phyloP scores from a whole-genome alignment of 2,888 invertebrate species.

The Phyllotreta cruciferae region DNA sequence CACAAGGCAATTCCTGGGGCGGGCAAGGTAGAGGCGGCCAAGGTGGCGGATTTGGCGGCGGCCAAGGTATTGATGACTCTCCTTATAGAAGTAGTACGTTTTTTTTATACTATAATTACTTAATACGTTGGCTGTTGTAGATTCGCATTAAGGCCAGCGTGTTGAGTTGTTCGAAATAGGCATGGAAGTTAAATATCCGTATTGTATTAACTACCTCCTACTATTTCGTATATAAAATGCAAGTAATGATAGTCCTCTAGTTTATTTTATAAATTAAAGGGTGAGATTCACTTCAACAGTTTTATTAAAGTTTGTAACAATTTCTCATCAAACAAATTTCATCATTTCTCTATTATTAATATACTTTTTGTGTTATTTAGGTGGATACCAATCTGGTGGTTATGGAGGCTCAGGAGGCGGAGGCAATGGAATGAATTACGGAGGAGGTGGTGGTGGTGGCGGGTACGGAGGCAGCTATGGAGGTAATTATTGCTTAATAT shows the following conservation, averaged over 20 bases:
- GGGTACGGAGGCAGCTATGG: conserved; percentile 57
- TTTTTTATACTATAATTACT: background rate
- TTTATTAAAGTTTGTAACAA: conserved; percentile 14
- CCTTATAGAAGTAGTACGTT: background rate
- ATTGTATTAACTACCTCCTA: conserved; percentile 50
- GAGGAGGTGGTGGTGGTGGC: conserved; percentile 51
- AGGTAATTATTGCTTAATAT: conserved; percentile 37
- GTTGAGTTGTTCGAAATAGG: conserved; percentile 51
- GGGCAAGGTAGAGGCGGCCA: conserved; percentile 48
- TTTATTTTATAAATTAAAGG: conserved; percentile 52
- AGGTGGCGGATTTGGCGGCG: conserved; percentile 49
- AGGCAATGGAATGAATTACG: conserved; percentile 57
- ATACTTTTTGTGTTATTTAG: conserved; percentile 22
- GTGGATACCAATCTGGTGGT: conserved; percentile 41
- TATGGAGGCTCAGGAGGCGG: conserved; percentile 45
- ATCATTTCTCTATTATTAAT: background rate
- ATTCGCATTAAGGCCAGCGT: background rate
- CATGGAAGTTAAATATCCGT: conserved; percentile 51
- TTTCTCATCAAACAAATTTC: conserved; percentile 2
- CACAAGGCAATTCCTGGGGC: conserved; percentile 43
- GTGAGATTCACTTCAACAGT: conserved; percentile 55
- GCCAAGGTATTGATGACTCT: conserved; percentile 45
- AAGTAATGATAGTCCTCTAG: conserved; percentile 57
- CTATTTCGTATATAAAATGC: conserved; percentile 55
- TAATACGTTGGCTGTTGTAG: background rate